phyloP scores from a whole-genome alignment of 2,888 invertebrate genomes.

The Aphidius colemani region DNA sequence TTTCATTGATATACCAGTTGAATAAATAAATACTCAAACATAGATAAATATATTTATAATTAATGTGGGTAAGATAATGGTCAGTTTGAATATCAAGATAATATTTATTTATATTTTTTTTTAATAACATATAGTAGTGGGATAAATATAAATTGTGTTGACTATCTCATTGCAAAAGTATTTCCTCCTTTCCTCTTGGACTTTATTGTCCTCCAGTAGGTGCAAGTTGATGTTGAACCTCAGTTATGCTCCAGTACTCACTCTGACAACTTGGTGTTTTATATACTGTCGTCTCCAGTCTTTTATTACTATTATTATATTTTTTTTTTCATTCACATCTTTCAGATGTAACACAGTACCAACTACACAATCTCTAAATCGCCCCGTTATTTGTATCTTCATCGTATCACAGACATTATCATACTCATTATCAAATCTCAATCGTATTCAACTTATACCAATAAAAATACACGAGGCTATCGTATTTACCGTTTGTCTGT shows the following conservation, averaged over 20 bases:
- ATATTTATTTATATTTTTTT: too few species aligned
- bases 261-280: conserved; percentile 44
- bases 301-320: too few species aligned
- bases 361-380: conserved; percentile 2
- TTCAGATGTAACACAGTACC: conserved; percentile 10
- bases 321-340: conserved; percentile 15
- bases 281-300: too few species aligned
- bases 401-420: too few species aligned
- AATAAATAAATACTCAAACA: neutral
- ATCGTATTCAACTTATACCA: too few species aligned
- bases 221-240: conserved; percentile 42
- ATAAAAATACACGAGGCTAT: too few species aligned
- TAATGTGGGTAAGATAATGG: neutral
- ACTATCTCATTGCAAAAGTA: conserved; percentile 14
- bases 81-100: neutral
- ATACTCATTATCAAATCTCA: too few species aligned
- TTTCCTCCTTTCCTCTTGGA: conserved; percentile 18
- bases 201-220: conserved; percentile 39
- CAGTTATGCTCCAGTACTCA: conserved; percentile 54
- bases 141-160: too few species aligned
- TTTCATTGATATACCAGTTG: too few species aligned
- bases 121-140: too few species aligned
- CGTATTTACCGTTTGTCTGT: too few species aligned
- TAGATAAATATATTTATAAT: neutral
- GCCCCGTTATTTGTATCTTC: conserved; percentile 34